These are phyloP conservation scores for Pseudachorutes palmiensis DNA, from an alignment of 1,140 invertebrate species.

Conservation along the genomic window DNA sequence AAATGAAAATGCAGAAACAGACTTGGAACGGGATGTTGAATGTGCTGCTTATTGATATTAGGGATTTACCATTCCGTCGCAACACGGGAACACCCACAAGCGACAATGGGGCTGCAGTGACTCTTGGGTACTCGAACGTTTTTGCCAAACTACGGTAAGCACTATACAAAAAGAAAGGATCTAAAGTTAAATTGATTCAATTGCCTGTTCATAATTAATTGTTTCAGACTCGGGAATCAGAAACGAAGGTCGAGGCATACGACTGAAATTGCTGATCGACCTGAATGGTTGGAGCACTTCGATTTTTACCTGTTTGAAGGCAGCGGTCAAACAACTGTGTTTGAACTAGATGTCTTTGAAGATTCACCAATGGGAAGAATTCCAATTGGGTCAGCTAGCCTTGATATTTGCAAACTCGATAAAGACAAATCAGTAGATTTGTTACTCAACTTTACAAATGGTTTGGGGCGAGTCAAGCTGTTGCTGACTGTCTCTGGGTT, in stretches of 20 bases:
- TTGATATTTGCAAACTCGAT: neutral
- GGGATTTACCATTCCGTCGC: constrained; percentile 57
- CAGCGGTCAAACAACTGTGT: constrained; percentile 41
- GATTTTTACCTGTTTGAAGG: constrained; percentile 93
- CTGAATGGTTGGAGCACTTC: constrained; percentile 94
- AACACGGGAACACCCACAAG: neutral
- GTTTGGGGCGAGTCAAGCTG: neutral
- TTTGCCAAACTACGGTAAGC: constrained; percentile 2
- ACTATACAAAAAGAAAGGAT: neutral
- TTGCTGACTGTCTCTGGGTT: neutral
- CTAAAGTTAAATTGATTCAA: neutral
- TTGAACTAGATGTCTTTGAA: constrained; percentile 81
- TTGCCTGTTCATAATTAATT: too few species aligned
- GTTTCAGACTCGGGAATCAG: constrained; percentile 85
- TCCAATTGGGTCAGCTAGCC: neutral
- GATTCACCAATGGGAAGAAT: constrained; percentile 50
- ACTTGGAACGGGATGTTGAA: constrained; percentile 94
- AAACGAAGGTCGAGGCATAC: constrained; percentile 95
- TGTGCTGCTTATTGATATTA: constrained; percentile 89
- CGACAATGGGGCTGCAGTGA: neutral
- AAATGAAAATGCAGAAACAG: constrained; percentile 73
- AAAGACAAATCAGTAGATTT: neutral
- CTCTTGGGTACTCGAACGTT: neutral
- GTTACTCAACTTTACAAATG: neutral
- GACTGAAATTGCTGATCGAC: constrained; percentile 65